These are phyloP conservation scores for Chromis chromis DNA, from an alignment of 2,797 vertebrate species.

Conservation along the genomic window DNA sequence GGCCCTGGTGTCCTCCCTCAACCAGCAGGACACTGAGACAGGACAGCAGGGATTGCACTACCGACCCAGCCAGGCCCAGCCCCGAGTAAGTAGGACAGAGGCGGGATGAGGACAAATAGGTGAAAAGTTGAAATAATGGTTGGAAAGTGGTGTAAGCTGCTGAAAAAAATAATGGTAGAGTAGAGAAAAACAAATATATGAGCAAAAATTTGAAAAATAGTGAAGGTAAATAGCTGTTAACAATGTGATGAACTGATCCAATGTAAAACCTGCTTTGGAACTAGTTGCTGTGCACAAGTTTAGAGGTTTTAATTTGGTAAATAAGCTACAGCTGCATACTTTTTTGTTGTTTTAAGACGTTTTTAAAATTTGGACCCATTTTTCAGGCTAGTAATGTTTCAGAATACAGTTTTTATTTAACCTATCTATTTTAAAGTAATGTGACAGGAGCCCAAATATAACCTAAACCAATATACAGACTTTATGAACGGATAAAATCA, in stretches of 20 bases:
- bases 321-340: not conserved
- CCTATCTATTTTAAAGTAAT: not conserved
- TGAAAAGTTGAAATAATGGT: not conserved
- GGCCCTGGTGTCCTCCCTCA: slow-evolving; percentile 95
- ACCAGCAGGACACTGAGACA: slow-evolving; percentile 94
- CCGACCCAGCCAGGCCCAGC: slow-evolving; percentile 78
- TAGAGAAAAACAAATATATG: not conserved
- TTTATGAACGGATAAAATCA: not conserved
- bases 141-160: slow-evolving; percentile 4
- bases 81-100: slow-evolving; percentile 86
- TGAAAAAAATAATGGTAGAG: not conserved
- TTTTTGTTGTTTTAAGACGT: not conserved
- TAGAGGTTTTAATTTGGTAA: not conserved
- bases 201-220: not conserved
- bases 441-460: not conserved
- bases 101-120: slow-evolving; percentile 71
- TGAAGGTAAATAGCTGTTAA: not conserved
- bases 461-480: not conserved
- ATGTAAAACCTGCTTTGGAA: not conserved
- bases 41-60: slow-evolving; percentile 87
- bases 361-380: not conserved
- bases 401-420: not conserved
- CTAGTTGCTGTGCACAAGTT: not conserved
- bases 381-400: not conserved
- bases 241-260: not conserved